Evolutionary conservation across 2,888 invertebrate species (phyloP).

Genomic region (Pediacus dermestoides): DNA sequence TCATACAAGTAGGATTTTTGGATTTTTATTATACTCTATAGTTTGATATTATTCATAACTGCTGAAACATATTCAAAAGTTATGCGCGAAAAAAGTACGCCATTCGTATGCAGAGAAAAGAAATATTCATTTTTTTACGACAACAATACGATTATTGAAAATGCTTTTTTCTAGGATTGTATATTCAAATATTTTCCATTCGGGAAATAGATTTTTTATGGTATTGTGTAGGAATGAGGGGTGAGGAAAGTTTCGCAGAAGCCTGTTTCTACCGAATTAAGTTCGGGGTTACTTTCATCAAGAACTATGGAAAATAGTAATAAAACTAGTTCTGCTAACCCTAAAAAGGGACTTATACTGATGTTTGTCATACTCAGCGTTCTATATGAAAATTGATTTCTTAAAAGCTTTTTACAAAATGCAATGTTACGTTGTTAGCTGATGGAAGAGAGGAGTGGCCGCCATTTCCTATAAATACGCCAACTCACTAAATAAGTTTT

Average conservation of each 20-base stretch:
- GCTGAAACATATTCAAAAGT: no score
- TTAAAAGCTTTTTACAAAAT: conserved; percentile 4
- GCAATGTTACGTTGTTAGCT: no score
- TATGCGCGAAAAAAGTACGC: not conserved
- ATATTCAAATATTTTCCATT: conserved; percentile 39
- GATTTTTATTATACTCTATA: no score
- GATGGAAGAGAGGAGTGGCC: no score
- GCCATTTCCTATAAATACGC: no score
- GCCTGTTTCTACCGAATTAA: conserved; percentile 22
- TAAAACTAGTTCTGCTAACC: conserved; percentile 21
- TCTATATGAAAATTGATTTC: conserved; percentile 6
- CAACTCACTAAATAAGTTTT: no score
- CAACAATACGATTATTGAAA: conserved; percentile 30
- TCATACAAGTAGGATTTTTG: no score
- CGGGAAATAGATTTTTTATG: conserved; percentile 41
- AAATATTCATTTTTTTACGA: conserved; percentile 25
- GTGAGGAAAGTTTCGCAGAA: conserved; percentile 22
- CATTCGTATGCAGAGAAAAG: conserved; percentile 3
- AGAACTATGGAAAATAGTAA: conserved; percentile 29
- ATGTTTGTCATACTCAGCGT: conserved; percentile 12
- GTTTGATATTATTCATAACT: no score
- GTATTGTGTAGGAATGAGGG: no score
- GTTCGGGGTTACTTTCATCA: conserved; percentile 30
- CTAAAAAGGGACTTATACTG: conserved; percentile 6
- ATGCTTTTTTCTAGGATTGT: conserved; percentile 30